phyloP scores from a whole-genome alignment of 2,113 vertebrate genomes.

The Poecile atricapillus region DNA sequence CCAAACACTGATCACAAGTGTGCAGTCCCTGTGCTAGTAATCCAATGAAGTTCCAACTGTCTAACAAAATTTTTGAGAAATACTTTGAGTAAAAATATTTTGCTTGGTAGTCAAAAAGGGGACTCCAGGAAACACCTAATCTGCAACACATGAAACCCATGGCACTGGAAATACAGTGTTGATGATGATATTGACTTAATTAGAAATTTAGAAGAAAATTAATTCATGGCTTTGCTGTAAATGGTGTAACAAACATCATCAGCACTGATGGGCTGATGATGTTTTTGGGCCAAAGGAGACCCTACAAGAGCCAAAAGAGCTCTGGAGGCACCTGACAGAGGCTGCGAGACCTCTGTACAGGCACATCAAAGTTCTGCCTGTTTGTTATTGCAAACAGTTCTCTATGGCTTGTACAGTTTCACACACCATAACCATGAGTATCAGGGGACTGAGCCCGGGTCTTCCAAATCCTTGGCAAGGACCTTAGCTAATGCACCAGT shows the following conservation, averaged over 20 bases:
- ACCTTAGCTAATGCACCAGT: background rate
- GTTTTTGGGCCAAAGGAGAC: background rate
- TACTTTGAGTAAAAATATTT: background rate
- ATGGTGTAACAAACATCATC: background rate
- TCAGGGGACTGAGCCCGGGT: background rate
- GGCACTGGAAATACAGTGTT: background rate
- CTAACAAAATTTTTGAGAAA: background rate
- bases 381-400: background rate
- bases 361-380: background rate
- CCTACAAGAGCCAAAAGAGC: background rate
- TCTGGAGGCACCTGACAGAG: background rate
- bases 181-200: background rate
- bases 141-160: accelerated
- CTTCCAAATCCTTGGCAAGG: background rate
- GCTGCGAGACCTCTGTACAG: accelerated
- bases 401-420: background rate
- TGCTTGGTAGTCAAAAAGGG: background rate
- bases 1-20: background rate
- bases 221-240: background rate
- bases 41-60: background rate
- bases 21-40: background rate
- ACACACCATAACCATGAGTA: background rate
- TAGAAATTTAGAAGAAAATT: background rate
- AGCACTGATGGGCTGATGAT: background rate
- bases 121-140: background rate